Evolutionary conservation across 2,888 invertebrate species (phyloP), one percentile per base, ranked within the genome.

Genomic region (Nomada ruficornis): DNA sequence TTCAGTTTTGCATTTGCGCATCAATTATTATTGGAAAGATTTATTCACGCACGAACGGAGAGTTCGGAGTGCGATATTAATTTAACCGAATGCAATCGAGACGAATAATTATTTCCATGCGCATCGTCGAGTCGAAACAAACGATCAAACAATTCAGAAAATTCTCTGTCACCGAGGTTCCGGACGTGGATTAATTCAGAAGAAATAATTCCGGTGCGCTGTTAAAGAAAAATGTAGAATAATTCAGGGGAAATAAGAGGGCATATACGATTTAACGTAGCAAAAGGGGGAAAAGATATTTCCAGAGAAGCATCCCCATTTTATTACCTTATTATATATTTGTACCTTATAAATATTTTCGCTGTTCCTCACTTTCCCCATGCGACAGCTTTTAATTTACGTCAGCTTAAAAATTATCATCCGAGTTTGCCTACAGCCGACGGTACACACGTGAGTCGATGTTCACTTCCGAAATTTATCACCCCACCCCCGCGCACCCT

Each of bases 391-490:
- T 47, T 10, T 84, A 88, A 89, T 89, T 90, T 85, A 89, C 82
- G 78, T 72, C 77, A 26, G 54, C 36, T 60, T 77, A 85, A 85
- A 85, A 89, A 85, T 88, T 88, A 89, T 86, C 75, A 80, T 50
- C 70, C 55, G 70, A 89, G 84, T 85, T 84, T 64, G 85, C 73
- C 77, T 69, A 80, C 70, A 68, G 82, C 42, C 71, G 65, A 13
- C 50, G 78, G 29, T 72, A 42, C 71, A 80, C 86, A 70, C 80
- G 80, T 84, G 83, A 72, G 80, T 57, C 65, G 64, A 47, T n/a
- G 88, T 87, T 88, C 89, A 89, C 85, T 84, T 82, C 20, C 55
- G 67, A 68, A 87, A 91, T 91, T 91, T 91, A 91, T 90, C 82
- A 83, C 82, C 13, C 63, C 73, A 36, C 26, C 20, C n/a, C 4